A percentile compares a stretch with the other conserved stretches of the same genome.
These are phyloP conservation scores for Camponotus floridanus DNA, from an alignment of 1,140 invertebrate genomes.

Conservation along the genomic window DNA sequence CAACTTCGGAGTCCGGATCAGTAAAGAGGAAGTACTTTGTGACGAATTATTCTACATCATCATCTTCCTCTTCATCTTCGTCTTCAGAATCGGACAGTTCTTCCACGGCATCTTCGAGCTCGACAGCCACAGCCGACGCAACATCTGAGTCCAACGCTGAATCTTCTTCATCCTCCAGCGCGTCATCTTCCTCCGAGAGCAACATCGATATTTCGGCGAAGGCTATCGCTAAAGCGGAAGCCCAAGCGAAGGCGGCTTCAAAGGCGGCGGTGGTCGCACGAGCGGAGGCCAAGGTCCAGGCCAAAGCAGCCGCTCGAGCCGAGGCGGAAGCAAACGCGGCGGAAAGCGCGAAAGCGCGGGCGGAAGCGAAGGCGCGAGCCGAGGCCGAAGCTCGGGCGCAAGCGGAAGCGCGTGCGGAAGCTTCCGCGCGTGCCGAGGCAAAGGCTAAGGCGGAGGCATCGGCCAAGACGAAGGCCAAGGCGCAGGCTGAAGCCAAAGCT, in stretches of 20 bases:
- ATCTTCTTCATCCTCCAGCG: background rate
- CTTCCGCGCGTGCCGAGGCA: background rate
- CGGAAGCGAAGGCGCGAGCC: background rate
- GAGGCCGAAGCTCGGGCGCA: background rate
- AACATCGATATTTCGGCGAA: background rate
- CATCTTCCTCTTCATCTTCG: background rate
- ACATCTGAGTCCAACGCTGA: background rate
- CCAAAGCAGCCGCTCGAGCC: background rate
- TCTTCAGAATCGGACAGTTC: background rate
- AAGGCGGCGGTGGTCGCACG: background rate
- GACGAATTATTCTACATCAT: background rate
- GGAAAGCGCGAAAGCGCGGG: background rate
- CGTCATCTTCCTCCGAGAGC: no score
- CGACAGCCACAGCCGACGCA: background rate
- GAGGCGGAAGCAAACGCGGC: background rate
- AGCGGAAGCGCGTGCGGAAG: background rate
- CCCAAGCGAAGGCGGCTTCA: background rate
- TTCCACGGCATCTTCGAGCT: background rate
- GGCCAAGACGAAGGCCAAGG: background rate
- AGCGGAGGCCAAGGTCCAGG: background rate
- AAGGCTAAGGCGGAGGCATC: background rate
- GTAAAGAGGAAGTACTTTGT: background rate
- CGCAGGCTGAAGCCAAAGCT: conserved; percentile 19
- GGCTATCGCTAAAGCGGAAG: conserved; percentile 15
- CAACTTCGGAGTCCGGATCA: background rate